Evolutionary conservation across 2,888 invertebrate species (phyloP).

Genomic region (Busseola fusca): DNA sequence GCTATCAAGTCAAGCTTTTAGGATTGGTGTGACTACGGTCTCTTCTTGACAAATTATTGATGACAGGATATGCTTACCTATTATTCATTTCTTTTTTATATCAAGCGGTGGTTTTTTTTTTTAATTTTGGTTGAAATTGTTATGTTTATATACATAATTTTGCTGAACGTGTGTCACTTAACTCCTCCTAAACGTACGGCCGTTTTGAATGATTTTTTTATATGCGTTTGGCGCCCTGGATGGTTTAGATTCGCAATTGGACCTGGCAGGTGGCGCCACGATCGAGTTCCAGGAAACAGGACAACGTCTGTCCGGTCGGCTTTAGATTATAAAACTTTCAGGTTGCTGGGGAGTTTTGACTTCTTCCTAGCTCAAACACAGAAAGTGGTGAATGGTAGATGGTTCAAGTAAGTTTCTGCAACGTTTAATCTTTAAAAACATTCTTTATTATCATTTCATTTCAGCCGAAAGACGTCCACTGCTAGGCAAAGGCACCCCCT

Average conservation of each 20-base stretch:
- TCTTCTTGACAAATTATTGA: slow-evolving; percentile 48
- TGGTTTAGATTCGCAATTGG: too few relatives aligned
- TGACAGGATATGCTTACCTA: slow-evolving; percentile 11
- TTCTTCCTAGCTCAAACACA: background rate
- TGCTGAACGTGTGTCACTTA: too few relatives aligned
- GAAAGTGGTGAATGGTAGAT: background rate
- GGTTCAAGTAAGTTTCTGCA: background rate
- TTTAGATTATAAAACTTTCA: background rate
- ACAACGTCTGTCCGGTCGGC: too few relatives aligned
- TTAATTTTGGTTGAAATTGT: background rate
- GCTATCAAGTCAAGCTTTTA: slow-evolving; percentile 43
- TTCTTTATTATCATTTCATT: background rate
- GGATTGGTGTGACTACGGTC: slow-evolving; percentile 37
- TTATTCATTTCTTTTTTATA: slow-evolving; percentile 11
- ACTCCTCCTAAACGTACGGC: too few relatives aligned
- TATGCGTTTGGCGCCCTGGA: too few relatives aligned
- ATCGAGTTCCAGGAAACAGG: too few relatives aligned
- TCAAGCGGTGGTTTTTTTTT: background rate
- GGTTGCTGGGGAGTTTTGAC: background rate
- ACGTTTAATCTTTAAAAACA: background rate
- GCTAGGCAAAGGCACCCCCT: background rate
- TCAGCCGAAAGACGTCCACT: background rate
- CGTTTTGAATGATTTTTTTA: too few relatives aligned
- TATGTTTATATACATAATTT: too few relatives aligned
- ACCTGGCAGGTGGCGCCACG: too few relatives aligned